A percentile compares a stretch with the other conserved stretches of the same genome.
phyloP scores from a whole-genome alignment of 2,113 vertebrate genomes.

The Ophthalmotilapia sp. region DNA sequence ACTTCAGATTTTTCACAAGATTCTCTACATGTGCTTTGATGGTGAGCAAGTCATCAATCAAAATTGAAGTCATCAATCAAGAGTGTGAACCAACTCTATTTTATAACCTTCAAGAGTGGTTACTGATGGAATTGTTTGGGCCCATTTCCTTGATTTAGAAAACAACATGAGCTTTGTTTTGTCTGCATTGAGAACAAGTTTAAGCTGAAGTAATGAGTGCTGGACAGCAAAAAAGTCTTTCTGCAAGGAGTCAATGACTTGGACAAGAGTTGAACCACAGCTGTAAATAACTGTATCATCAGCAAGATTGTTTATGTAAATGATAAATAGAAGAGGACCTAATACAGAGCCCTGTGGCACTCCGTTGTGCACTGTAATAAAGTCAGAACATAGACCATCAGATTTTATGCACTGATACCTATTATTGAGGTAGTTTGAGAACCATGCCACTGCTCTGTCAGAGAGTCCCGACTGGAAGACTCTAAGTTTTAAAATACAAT shows the following conservation, averaged over 20 bases:
- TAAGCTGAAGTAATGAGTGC: not conserved
- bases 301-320: not conserved
- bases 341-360: not conserved
- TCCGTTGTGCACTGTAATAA: not conserved
- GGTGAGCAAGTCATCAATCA: not conserved
- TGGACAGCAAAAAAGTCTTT: not conserved
- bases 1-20: not conserved
- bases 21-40: not conserved
- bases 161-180: not conserved
- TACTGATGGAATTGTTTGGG: not conserved
- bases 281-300: not conserved
- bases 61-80: no score
- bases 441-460: not conserved
- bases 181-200: not conserved
- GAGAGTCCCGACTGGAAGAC: accelerated
- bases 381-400: not conserved
- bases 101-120: not conserved
- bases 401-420: not conserved
- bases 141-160: not conserved
- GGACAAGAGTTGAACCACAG: not conserved
- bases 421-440: not conserved
- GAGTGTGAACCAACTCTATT: not conserved
- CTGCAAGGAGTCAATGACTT: not conserved
- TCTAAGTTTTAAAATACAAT: not conserved
- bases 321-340: not conserved